Conservation (phyloP, 2,888 invertebrate species). For the Drosophila ochracea region DNA sequence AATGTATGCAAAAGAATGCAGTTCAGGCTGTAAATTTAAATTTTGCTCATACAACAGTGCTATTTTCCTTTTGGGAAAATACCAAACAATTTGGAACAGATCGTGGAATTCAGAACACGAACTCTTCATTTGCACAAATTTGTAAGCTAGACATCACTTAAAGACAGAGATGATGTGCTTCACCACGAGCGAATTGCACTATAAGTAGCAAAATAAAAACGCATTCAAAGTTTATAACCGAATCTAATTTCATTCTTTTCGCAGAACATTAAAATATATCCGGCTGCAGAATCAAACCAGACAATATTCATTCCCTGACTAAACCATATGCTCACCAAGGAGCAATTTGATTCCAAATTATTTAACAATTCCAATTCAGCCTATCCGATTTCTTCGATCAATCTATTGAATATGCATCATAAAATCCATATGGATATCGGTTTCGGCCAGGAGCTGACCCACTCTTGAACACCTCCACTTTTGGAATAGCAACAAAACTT, state of each 20-base stretch:
- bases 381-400: no score
- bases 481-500: not conserved
- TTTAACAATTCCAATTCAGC: no score
- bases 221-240: not conserved
- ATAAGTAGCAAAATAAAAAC: not conserved
- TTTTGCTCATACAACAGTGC: not conserved
- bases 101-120: not conserved
- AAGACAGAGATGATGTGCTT: no score
- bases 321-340: not conserved
- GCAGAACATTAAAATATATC: not conserved
- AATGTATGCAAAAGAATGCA: not conserved
- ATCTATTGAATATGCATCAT: no score
- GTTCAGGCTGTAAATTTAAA: not conserved
- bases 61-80: not conserved
- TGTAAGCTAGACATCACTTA: not conserved
- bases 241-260: not conserved
- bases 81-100: not conserved
- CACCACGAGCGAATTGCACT: not conserved
- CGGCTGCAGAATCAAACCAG: not conserved
- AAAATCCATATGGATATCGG: no score
- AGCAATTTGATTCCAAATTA: not conserved
- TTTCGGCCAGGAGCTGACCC: no score
- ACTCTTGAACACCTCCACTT: not conserved
- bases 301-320: not conserved
- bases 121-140: not conserved